A percentile compares a stretch with the other conserved stretches of the same genome.
Evolutionary conservation across 2,113 vertebrate species (phyloP).

Genomic region (rat (Rattus norvegicus)): GRCr8 NC_086031.1:109210001-109210500

Average conservation of each 20-base stretch:
- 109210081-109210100: background rate
- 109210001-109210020: background rate
- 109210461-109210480: background rate
- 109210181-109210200: background rate
- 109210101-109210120: background rate
- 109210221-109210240: background rate
- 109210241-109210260: background rate
- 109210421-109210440: constrained; percentile 31
- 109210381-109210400: constrained; percentile 37
- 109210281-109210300: background rate
- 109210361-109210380: constrained; percentile 65
- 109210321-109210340: background rate
- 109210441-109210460: constrained; percentile 30
- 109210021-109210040: background rate
- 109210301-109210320: constrained; percentile 17
- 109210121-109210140: background rate
- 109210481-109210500: background rate
- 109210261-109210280: background rate
- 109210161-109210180: background rate
- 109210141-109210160: background rate
- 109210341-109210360: background rate
- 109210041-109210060: background rate
- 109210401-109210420: constrained; percentile 45
- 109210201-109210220: background rate
- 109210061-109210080: background rate